Evolutionary conservation across 2,888 invertebrate species (phyloP), one percentile per base, ranked within the genome.

Genomic region (Mythimna vitellina): DNA sequence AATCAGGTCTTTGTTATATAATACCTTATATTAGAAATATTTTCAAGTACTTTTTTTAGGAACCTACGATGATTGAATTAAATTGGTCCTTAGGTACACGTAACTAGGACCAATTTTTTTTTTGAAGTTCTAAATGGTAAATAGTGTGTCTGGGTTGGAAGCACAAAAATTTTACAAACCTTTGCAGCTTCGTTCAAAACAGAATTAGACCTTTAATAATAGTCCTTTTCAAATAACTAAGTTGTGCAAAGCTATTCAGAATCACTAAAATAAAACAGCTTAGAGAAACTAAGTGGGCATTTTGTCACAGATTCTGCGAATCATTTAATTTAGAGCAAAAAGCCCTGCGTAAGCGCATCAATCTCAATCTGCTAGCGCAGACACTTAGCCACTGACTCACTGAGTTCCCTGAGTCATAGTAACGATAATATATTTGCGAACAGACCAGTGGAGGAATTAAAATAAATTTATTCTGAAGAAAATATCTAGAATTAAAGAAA

Each of bases 351-450:
- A 60, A 63, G 70, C 70, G 58, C 92, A 93, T 94, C 92, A 89
- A 94, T 94, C 94, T 93, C 91, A 92, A 94, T 93, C 93, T 89
- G 90, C 88, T 88, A 87, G 86, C 87, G 85, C 73, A 77, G 69
- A 83, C 87, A 86, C 86, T 88, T 87, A 88, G 82, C 79, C 78
- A 86, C 87, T 90, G 92, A 38, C 38, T 51, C 58, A 65, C 46
- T 89, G 92, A 91, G 84, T 20, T 70, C 58, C 71, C 79, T 92
- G 92, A 92, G 86, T 93, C 91, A 91, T 69, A 54, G 29, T 35
- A 32, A 70, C 67, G 29, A n/a, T 58, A 80, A 82, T 74, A 49
- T 56, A 65, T 68, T 14, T 6, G 56, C 53, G 32, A 57, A 51
- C 7, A 38, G 62, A 57, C 51, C 51, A 35, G 32, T 42, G 32